Base-by-base conservation (phyloP, 2,113 vertebrate genomes). In the Megaptera novaeangliae region DNA sequence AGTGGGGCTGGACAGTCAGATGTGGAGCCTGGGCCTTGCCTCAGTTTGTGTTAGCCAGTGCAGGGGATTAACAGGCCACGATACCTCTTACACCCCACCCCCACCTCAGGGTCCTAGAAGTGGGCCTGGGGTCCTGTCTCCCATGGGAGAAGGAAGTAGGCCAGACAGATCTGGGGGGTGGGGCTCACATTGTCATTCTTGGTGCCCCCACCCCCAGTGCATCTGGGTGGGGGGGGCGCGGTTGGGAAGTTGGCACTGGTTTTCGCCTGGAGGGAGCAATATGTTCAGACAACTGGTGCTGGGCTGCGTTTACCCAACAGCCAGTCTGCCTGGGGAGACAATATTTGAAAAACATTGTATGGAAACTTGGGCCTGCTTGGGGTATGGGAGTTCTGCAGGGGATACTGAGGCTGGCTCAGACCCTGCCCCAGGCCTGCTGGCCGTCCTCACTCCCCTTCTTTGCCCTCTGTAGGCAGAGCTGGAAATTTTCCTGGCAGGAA, bases 281-380 rank as follows among this genome's bases (percentile, higher is more conserved):
- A 97, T 98, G 98, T 97, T 98, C 93, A 1, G 82, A 97, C 98
- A 98, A 98, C 98, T 98, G 98, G 95, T 96, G 94, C 97, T 95
- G 94, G 93, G 96, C 97, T 97, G 88, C 92, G 94, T 98, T 98
- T 98, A 96, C 85, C 90, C 97, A 98, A 98, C 98, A 97, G 88
- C 97, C 97, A 96, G 98, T 68, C 98, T 97, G 97, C 95, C 97
- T 88, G 90, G 97, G 96, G 97, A 97, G 92, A 96, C 92, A 98
- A 98, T 97, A 98, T 97, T 98, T 96, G 90, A 96, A 93, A 97
- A 98, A 96, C 97, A 98, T 21, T 75, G 63, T 91, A 84, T 91
- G 61, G 29, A 91, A 96, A 96, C 85, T 95, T 95, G 96, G 74
- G 77, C 96, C 84, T 78, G 36, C 82, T 71, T 63, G 49, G 57